Evolutionary conservation across 2,113 vertebrate species (phyloP).

Genomic region (Anolis carolinensis): DNA sequence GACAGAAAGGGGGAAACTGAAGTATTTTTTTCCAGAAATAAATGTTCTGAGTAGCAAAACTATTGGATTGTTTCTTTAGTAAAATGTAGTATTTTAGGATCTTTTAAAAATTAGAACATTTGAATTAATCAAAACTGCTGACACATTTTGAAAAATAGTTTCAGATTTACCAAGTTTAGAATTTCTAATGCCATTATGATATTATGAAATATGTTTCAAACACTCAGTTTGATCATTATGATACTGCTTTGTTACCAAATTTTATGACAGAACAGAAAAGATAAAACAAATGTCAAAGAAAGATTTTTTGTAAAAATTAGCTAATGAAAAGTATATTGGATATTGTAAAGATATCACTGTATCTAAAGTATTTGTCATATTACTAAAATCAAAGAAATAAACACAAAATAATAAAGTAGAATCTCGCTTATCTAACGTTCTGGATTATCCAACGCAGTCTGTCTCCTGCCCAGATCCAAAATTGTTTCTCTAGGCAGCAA

Average conservation of each 20-base stretch:
- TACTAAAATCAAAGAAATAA: not conserved
- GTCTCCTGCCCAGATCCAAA: too few relatives aligned
- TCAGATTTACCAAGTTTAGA: not conserved
- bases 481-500: too few relatives aligned
- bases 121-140: not conserved
- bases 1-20: constrained; percentile 21
- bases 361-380: not conserved
- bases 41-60: not conserved
- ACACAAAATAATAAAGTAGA: not conserved
- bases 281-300: not conserved
- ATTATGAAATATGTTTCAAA: constrained; percentile 5
- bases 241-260: not conserved
- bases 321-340: not conserved
- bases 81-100: constrained; percentile 18
- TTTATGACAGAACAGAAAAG: not conserved
- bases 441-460: too few relatives aligned
- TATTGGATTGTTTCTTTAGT: not conserved
- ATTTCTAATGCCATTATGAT: not conserved
- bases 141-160: not conserved
- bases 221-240: not conserved
- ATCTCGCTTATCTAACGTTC: too few relatives aligned
- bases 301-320: not conserved
- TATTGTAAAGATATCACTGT: not conserved
- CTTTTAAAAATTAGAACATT: not conserved
- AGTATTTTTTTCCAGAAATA: not conserved